These are phyloP conservation scores for Orientallactaga bullata DNA, from an alignment of 2,113 vertebrate genomes.

Conservation along the genomic window DNA sequence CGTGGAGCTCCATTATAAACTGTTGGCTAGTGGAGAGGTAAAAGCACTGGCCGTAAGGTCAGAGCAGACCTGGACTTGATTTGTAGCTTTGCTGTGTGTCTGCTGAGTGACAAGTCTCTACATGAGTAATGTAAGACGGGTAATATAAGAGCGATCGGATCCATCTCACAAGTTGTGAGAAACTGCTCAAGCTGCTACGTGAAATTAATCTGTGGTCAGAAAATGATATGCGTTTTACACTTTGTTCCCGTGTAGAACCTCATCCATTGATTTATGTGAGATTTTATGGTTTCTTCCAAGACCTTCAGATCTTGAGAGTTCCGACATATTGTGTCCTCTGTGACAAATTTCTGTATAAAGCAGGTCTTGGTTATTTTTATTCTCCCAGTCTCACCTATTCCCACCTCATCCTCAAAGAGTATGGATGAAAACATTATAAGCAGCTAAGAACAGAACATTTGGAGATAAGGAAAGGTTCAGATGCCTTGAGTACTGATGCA, in stretches of 20 bases:
- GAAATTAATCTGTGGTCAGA: constrained; percentile 39
- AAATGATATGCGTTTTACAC: neutral
- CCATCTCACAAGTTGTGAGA: constrained; percentile 51
- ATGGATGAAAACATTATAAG: constrained; percentile 43
- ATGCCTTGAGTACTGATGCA: neutral
- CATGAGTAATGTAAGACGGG: too few species aligned
- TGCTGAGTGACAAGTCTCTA: neutral
- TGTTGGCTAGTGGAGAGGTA: neutral
- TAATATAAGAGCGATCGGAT: constrained; percentile 10
- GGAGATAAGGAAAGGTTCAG: constrained; percentile 4
- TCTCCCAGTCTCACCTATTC: constrained; percentile 39
- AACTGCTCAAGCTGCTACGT: neutral
- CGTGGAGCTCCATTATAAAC: constrained; percentile 45
- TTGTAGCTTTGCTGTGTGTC: neutral
- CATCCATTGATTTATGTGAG: neutral
- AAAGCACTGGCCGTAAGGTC: neutral
- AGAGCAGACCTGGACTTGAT: constrained; percentile 16
- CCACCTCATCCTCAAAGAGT: neutral
- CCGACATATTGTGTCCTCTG: neutral
- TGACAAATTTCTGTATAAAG: constrained; percentile 30
- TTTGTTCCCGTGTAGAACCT: constrained; percentile 1
- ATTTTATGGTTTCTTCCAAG: constrained; percentile 45
- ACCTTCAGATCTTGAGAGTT: constrained; percentile 20
- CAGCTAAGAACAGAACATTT: constrained; percentile 32
- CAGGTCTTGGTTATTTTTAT: constrained; percentile 33